These are phyloP conservation scores for Hyla sarda DNA, from an alignment of 2,113 vertebrate species.

Conservation along the genomic window DNA sequence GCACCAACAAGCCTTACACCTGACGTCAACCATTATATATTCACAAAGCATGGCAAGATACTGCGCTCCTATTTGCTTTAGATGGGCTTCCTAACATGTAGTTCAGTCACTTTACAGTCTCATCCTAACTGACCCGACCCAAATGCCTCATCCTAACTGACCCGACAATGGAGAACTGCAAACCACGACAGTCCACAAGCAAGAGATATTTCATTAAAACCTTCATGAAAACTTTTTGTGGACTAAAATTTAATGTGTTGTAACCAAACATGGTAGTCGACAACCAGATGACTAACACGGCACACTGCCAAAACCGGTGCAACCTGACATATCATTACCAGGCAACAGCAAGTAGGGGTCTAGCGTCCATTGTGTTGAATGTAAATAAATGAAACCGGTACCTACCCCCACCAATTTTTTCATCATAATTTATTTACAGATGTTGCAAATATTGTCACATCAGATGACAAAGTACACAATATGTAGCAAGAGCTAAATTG, in stretches of 20 bases:
- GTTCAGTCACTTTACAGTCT: neutral
- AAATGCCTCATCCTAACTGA: conserved; percentile 2
- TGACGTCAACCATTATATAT: neutral
- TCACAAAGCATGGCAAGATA: neutral
- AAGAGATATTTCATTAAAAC: neutral
- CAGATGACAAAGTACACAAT: neutral
- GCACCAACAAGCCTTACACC: neutral
- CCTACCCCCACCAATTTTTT: neutral
- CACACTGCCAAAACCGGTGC: neutral
- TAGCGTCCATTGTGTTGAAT: neutral
- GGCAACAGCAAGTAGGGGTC: neutral
- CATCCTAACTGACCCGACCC: neutral
- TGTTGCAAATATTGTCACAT: neutral
- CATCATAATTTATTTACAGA: neutral
- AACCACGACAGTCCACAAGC: neutral
- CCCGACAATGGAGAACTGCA: neutral
- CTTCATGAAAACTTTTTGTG: neutral
- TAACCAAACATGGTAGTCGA: neutral
- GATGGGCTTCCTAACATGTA: neutral
- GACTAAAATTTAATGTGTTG: neutral
- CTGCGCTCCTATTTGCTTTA: neutral
- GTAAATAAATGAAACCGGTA: neutral
- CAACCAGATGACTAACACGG: neutral
- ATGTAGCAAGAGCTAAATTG: neutral
- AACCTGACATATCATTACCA: neutral